These are phyloP conservation scores for Pandemis corylana DNA, from an alignment of 2,888 invertebrate species.

Conservation along the genomic window DNA sequence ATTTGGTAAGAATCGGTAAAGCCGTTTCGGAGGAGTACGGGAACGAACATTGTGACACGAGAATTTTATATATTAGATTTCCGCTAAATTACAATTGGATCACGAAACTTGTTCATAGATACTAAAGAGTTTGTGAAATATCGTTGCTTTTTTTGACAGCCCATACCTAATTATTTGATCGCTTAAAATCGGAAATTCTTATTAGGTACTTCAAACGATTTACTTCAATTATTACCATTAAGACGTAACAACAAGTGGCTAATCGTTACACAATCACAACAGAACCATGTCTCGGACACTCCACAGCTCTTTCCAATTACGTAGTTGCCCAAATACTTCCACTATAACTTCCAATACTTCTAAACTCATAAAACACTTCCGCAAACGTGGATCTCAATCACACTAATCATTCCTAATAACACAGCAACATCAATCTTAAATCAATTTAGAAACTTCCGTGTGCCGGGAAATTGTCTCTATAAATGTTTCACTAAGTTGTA, in stretches of 20 bases:
- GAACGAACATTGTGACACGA: too few species aligned
- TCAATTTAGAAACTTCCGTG: slow-evolving; percentile 13
- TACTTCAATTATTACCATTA: background rate
- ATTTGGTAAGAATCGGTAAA: too few species aligned
- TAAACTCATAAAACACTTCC: background rate
- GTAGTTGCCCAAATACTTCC: too few species aligned
- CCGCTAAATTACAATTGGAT: too few species aligned
- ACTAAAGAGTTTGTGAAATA: too few species aligned
- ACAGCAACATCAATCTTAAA: slow-evolving; percentile 11
- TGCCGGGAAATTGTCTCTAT: background rate
- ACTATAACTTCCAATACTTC: background rate
- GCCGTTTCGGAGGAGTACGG: too few species aligned
- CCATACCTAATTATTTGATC: too few species aligned
- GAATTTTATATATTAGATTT: too few species aligned
- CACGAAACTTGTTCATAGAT: too few species aligned
- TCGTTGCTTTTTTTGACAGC: too few species aligned
- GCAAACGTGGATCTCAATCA: background rate
- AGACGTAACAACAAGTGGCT: background rate
- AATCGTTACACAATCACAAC: background rate
- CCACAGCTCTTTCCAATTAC: background rate
- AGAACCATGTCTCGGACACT: background rate
- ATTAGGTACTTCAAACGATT: too few species aligned
- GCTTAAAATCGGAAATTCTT: too few species aligned
- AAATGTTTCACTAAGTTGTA: slow-evolving; percentile 15
- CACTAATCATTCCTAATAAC: background rate